Base-by-base conservation (phyloP, 1,140 invertebrate species). In the Drusus annulatus region DNA sequence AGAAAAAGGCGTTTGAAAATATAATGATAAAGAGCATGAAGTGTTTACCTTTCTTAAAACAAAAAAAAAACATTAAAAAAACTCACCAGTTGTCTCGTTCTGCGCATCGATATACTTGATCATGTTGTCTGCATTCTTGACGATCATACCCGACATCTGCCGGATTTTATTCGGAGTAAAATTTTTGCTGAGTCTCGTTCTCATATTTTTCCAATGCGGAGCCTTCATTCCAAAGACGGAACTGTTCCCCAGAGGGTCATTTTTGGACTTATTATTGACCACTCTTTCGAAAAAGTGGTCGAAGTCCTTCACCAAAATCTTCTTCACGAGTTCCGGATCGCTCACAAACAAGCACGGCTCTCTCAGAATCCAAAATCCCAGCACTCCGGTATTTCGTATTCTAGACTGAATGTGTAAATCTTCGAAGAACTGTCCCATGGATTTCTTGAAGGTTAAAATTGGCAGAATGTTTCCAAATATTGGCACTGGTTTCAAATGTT, bases 131-230 rank as follows among this genome's bases (percentile, higher is more conserved):
- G 25, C n/a, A 50, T 74, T 74, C 17, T 62, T 36, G n/a, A 19
- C 4, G n/a, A 76, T 62, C 16, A 76, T 17, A 2, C 3, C 23
- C 0, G 16, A 28, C 28, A 28, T 31, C 8, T 58, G 23, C 7
- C 28, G 56, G 21, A 75, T 4, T 25, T 28, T 75, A 16, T 13
- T 16, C n/a, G 52, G 31, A 10, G 52, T 56, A 28, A 58, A 75
- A 23, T 17, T 0, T 5, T n/a, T 52, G 6, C 13, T 58, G 3
- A 75, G 15, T 19, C 52, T 58, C 8, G 13, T 8, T 13, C 73
- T 25, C 73, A 75, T 75, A 28, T 58, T 58, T n/a, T 58, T 75
- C 73, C 74, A 76, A 19, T 76, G 74, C 3, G 74, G 74, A 4
- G 60, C 28, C 13, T 76, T 76, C 28, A 76, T 31, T 7, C 21